Percentiles rank a stretch among this genome's conserved stretches.
phyloP scores from a whole-genome alignment of 2,113 vertebrate genomes.

The Psettodes erumei region DNA sequence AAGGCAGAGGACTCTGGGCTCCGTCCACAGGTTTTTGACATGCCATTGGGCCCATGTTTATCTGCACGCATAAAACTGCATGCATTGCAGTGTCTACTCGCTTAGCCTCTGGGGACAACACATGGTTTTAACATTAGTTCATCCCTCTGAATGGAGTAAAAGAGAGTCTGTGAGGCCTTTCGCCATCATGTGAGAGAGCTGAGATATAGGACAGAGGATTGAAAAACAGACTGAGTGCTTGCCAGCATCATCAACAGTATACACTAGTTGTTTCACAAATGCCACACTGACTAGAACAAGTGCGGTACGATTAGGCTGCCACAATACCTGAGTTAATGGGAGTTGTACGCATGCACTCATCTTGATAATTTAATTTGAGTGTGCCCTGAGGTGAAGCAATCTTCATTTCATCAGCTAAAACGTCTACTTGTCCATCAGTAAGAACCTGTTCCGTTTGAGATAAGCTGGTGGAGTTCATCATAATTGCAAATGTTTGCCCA shows the following conservation, averaged over 20 bases:
- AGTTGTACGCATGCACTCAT: conserved; percentile 69
- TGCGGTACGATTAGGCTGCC: conserved; percentile 45
- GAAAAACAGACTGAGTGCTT: conserved; percentile 1
- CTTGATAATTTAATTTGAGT: conserved; percentile 82
- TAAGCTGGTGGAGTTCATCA: conserved; percentile 81
- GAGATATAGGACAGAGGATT: conserved; percentile 1
- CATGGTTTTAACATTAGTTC: conserved; percentile 86
- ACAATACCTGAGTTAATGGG: conserved; percentile 71
- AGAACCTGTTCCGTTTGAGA: conserved; percentile 78
- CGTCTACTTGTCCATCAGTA: conserved; percentile 78
- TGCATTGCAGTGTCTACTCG: conserved; percentile 76
- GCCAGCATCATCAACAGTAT: conserved; percentile 2
- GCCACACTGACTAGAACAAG: conserved; percentile 34
- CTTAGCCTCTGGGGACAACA: conserved; percentile 83
- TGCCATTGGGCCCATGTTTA: conserved; percentile 86
- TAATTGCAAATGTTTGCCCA: conserved; percentile 83
- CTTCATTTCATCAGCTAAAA: conserved; percentile 82
- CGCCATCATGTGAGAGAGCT: conserved; percentile 32
- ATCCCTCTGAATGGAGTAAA: conserved; percentile 59
- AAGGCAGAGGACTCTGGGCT: conserved; percentile 81
- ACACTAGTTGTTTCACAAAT: conserved; percentile 34
- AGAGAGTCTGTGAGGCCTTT: conserved; percentile 36
- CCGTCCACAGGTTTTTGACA: conserved; percentile 86
- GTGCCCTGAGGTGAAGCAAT: conserved; percentile 79
- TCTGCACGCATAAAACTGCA: conserved; percentile 87